phyloP scores from a whole-genome alignment of 2,888 invertebrate genomes.

The Hedychridium roseum region DNA sequence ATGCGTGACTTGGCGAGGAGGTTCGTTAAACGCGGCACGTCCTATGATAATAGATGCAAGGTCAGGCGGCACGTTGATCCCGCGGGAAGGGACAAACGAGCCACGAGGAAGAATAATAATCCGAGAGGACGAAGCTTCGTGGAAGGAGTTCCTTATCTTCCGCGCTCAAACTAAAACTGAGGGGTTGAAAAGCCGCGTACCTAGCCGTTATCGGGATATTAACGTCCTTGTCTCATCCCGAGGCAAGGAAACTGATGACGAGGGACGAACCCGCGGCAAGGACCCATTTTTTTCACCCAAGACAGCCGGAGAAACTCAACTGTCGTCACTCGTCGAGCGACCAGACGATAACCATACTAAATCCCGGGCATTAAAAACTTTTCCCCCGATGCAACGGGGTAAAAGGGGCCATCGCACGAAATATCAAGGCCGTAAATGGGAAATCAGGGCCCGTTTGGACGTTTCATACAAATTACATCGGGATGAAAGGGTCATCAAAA shows the following conservation, averaged over 20 bases:
- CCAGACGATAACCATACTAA: too few species aligned
- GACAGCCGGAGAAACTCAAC: too few species aligned
- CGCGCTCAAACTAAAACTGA: conserved; percentile 19
- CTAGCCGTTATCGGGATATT: conserved; percentile 34
- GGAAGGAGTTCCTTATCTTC: conserved; percentile 33
- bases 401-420: too few species aligned
- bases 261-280: conserved; percentile 10
- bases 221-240: conserved; percentile 16
- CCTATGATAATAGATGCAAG: conserved; percentile 19
- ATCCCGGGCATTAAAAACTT: too few species aligned
- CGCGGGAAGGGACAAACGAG: conserved; percentile 8
- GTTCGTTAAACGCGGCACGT: conserved; percentile 20
- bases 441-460: too few species aligned
- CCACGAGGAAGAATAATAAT: conserved; percentile 25
- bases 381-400: too few species aligned
- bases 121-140: conserved; percentile 15
- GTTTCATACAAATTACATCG: too few species aligned
- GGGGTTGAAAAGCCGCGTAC: conserved; percentile 18
- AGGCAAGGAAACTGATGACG: neutral
- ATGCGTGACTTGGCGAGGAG: too few species aligned
- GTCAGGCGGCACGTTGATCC: conserved; percentile 11
- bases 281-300: too few species aligned
- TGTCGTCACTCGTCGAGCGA: too few species aligned
- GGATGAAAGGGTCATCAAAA: too few species aligned
- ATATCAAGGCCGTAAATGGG: too few species aligned